Percentiles rank a stretch among this genome's conserved stretches.
phyloP scores from a whole-genome alignment of 2,888 invertebrate species.

The Gasteruption jaculator region DNA sequence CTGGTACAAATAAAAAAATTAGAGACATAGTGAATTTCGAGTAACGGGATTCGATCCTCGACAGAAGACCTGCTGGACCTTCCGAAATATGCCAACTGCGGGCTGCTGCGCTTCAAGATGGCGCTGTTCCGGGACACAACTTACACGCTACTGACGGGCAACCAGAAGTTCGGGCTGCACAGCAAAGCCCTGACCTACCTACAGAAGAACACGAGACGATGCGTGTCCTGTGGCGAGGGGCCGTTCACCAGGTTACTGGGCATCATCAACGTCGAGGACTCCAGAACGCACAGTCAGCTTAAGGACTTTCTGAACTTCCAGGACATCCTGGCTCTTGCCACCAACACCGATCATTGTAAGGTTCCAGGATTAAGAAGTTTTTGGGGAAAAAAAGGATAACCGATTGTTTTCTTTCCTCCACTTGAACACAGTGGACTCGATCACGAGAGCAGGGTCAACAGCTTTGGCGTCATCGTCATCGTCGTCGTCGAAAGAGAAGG shows the following conservation, averaged over 20 bases:
- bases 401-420: no score
- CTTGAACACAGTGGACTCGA: no score
- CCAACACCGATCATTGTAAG: no score
- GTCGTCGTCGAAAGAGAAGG: constrained; percentile 10
- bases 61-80: constrained; percentile 55
- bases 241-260: constrained; percentile 55
- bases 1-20: constrained; percentile 39
- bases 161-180: constrained; percentile 62
- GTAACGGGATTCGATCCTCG: constrained; percentile 27
- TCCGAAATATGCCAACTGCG: constrained; percentile 62
- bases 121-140: constrained; percentile 59
- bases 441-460: no score
- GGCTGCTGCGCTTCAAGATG: constrained; percentile 60
- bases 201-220: constrained; percentile 58
- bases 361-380: no score
- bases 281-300: no score
- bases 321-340: no score
- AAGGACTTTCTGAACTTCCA: no score
- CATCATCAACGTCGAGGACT: no score
- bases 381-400: no score
- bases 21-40: no score
- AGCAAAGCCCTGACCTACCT: constrained; percentile 58
- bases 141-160: constrained; percentile 60
- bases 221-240: constrained; percentile 57
- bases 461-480: constrained; percentile 17